Evolutionary conservation across 37 sponge, comb jelly and placozoan species (phyloP).

Genomic region (Aplysina aerophoba): DNA sequence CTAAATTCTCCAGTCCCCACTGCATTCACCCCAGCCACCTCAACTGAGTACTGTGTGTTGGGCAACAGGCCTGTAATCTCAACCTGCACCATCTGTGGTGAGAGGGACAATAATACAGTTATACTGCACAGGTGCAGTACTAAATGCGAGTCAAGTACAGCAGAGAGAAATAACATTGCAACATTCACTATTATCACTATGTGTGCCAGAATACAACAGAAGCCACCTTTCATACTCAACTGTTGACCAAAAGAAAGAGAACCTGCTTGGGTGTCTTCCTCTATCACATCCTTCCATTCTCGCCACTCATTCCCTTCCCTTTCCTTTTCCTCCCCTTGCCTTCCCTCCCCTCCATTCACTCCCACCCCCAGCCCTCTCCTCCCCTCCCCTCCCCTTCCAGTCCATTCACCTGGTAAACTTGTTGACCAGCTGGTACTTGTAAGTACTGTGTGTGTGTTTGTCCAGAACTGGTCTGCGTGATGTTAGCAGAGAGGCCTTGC

Average conservation of each 20-base stretch:
- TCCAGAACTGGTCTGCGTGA: background rate
- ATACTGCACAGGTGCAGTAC: slow-evolving; percentile 43
- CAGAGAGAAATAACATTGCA: too few species aligned
- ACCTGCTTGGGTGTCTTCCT: too few species aligned
- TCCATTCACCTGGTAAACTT: background rate
- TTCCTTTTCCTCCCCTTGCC: slow-evolving; percentile 7
- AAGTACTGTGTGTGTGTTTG: too few species aligned
- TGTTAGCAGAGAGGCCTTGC: background rate
- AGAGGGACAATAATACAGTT: background rate
- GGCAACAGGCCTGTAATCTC: background rate
- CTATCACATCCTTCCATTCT: background rate
- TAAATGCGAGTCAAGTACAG: background rate
- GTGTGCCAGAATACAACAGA: too few species aligned
- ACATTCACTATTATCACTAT: too few species aligned
- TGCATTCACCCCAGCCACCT: slow-evolving; percentile 17
- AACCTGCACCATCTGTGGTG: background rate
- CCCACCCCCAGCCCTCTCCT: background rate
- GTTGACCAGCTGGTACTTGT: too few species aligned
- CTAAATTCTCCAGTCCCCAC: slow-evolving; percentile 39
- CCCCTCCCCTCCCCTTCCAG: background rate
- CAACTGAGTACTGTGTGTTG: slow-evolving; percentile 1
- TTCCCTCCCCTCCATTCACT: background rate
- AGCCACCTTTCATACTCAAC: too few species aligned
- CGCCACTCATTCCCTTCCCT: background rate
- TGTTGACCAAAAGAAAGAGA: too few species aligned